A percentile compares a stretch with the other conserved stretches of the same genome.
phyloP scores from a whole-genome alignment of 2,888 invertebrate genomes.

The Atrina japonica region DNA sequence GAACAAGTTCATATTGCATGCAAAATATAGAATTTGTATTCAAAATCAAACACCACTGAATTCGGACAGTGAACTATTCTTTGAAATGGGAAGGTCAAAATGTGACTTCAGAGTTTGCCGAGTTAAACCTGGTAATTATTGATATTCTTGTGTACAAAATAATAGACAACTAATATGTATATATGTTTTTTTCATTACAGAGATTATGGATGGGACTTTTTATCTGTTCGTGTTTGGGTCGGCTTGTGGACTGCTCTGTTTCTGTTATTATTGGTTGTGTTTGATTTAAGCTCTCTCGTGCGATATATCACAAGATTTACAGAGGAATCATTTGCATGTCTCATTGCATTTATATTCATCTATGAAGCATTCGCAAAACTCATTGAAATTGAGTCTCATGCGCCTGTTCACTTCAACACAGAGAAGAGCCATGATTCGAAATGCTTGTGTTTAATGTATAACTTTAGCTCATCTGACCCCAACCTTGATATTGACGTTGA shows the following conservation, averaged over 20 bases:
- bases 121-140: too few species aligned
- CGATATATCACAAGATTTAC: slow-evolving; percentile 98
- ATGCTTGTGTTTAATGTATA: slow-evolving; percentile 51
- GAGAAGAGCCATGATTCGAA: neutral
- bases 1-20: too few species aligned
- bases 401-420: slow-evolving; percentile 54
- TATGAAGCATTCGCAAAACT: slow-evolving; percentile 98
- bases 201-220: slow-evolving; percentile 92
- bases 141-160: too few species aligned
- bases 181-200: too few species aligned
- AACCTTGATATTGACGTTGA: neutral
- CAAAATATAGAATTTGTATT: too few species aligned
- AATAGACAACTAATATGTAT: too few species aligned
- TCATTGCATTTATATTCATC: slow-evolving; percentile 98
- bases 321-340: slow-evolving; percentile 97
- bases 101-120: too few species aligned
- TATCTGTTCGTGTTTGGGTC: slow-evolving; percentile 97
- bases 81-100: too few species aligned
- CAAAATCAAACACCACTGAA: too few species aligned
- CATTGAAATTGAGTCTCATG: slow-evolving; percentile 82
- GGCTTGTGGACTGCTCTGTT: slow-evolving; percentile 96
- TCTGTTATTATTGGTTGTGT: slow-evolving; percentile 92
- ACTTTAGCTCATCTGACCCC: neutral
- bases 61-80: too few species aligned
- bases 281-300: slow-evolving; percentile 97